Base-by-base conservation (phyloP, 2,888 invertebrate species). In the Leptogaster cylindrica region DNA sequence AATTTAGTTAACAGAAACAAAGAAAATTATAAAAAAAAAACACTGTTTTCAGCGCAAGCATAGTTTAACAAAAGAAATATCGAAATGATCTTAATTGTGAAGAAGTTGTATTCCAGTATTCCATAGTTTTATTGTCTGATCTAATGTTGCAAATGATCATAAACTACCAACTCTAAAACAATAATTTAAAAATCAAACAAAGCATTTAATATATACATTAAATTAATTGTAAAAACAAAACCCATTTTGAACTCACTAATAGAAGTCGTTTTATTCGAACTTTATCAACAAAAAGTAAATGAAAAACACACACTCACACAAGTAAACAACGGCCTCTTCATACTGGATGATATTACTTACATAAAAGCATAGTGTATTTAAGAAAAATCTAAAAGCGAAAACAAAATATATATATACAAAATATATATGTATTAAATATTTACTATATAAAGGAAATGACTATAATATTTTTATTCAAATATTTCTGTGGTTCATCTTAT, bases 401-500 rank as follows among this genome's bases (percentile, higher is more conserved):
- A 51, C 51, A 51, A 27, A 7, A 51, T 28, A 51, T 16, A 14
- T 7, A 41, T 14, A 14, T 7, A 41, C 7, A 14, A 14, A 12
- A 41, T 41, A 41, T n/a, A 12, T 41, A 58, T 28, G 25, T 23
- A 52, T 52, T 52, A 25, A 36, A 14, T 25, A 58, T 58, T 58
- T 23, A 41, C 25, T 58, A 41, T 39, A 58, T 39, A 41, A 58
- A 58, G 41, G 14, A 58, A 58, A 58, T 25, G 41, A 58, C 36
- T 41, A 39, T 58, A 58, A 58, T 58, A 58, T 39, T 58, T 58
- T 58, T 58, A 58, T 58, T 58, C 58, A 5, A 16, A 39, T 1
- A 58, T 39, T 58, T 58, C 41, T 58, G 58, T 58, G 36, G 36
- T 58, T 58, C 41, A 41, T 58, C 58, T 64, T 69, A 66, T 66